phyloP scores from a whole-genome alignment of 2,113 vertebrate genomes.

The Ophthalmolycus amberensis region DNA sequence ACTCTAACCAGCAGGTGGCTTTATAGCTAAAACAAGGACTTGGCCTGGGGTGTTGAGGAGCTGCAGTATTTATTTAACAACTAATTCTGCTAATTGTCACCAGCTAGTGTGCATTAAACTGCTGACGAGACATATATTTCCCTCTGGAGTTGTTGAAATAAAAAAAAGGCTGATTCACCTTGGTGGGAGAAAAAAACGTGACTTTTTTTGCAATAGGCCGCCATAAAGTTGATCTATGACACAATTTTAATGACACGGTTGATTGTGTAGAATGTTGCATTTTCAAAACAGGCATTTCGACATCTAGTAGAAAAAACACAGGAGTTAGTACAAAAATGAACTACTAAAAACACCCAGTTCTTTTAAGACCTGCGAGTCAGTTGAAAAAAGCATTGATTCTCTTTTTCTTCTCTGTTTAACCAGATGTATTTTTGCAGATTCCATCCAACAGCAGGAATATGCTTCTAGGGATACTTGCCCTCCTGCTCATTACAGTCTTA shows the following conservation, averaged over 20 bases:
- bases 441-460: constrained; percentile 4
- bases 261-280: too few species aligned
- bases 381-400: neutral
- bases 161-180: too few species aligned
- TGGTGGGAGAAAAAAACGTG: too few species aligned
- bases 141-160: too few species aligned
- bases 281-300: neutral
- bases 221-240: neutral
- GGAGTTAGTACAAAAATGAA: neutral
- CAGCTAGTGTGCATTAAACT: too few species aligned
- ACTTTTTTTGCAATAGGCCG: neutral
- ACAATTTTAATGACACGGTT: neutral
- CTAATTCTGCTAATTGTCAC: too few species aligned
- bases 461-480: constrained; percentile 46
- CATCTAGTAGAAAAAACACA: neutral
- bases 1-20: neutral
- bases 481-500: constrained; percentile 49
- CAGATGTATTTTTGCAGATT: constrained; percentile 12
- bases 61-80: too few species aligned
- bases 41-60: too few species aligned
- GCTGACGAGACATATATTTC: too few species aligned
- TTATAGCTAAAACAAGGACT: neutral
- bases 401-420: neutral
- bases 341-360: neutral
- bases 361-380: neutral